Evolutionary conservation across 2,888 invertebrate species (phyloP).

Genomic region (Cantharis rufa): DNA sequence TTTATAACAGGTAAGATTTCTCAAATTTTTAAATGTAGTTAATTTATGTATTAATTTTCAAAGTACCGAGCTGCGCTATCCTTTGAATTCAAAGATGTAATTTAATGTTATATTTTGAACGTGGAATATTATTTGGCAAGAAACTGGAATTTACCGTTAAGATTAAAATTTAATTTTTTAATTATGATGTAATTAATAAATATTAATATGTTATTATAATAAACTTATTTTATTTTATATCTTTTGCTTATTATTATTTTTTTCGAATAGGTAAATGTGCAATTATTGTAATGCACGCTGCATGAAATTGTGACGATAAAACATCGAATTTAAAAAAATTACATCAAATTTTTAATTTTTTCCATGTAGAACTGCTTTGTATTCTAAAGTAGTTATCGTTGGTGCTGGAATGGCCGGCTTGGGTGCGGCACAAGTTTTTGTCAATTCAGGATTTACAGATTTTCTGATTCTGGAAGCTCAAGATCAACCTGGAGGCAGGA

Average conservation of each 20-base stretch:
- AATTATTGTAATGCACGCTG: not conserved
- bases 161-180: not conserved
- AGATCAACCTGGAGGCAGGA: constrained; percentile 60
- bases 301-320: not conserved
- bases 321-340: not conserved
- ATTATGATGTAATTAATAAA: not conserved
- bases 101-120: not conserved
- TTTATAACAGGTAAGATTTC: constrained; percentile 41
- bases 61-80: not conserved
- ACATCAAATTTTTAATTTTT: constrained; percentile 3
- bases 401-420: constrained; percentile 67
- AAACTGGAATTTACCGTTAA: not conserved
- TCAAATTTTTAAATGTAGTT: not conserved
- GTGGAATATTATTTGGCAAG: not conserved
- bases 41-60: not conserved
- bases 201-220: no score
- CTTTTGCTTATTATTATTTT: not conserved
- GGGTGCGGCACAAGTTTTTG: constrained; percentile 60
- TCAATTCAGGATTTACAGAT: constrained; percentile 55
- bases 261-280: not conserved
- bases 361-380: not conserved
- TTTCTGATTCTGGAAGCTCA: constrained; percentile 63
- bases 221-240: not conserved
- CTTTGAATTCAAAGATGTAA: not conserved
- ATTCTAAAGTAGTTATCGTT: constrained; percentile 56